Evolutionary conservation across 2,113 vertebrate species (phyloP).

Genomic region (Pterocles burchelli): DNA sequence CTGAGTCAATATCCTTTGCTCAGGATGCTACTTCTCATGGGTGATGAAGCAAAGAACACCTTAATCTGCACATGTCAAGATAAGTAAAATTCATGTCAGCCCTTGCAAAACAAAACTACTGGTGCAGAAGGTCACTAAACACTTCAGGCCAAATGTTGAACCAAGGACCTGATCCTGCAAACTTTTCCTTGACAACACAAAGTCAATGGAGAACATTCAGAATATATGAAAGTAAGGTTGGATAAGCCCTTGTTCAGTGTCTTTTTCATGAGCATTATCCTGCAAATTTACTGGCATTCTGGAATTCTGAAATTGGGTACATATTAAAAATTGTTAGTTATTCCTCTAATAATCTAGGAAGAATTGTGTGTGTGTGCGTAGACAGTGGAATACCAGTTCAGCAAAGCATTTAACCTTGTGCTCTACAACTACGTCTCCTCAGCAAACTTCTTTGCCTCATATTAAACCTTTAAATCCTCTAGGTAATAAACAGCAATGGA

Average conservation of each 20-base stretch:
- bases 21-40: conserved; percentile 34
- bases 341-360: not conserved
- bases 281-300: not conserved
- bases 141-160: not conserved
- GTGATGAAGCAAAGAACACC: conserved; percentile 51
- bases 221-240: not conserved
- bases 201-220: not conserved
- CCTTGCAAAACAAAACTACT: not conserved
- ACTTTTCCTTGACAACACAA: not conserved
- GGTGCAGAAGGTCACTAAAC: conserved; percentile 1
- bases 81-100: conserved; percentile 32
- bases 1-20: conserved; percentile 26
- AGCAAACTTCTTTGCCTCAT: not conserved
- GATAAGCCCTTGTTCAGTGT: not conserved
- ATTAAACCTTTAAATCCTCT: not conserved
- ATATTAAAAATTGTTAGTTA: not conserved
- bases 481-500: not conserved
- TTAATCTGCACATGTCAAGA: conserved; percentile 40
- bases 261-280: not conserved
- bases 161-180: not conserved
- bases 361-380: rapidly evolving
- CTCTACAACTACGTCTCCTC: not conserved
- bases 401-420: not conserved
- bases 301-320: not conserved
- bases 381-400: not conserved